Evolutionary conservation across 2,888 invertebrate genomes (phyloP), one percentile per base, ranked within the genome.

Genomic region (Dorcus parallelipipedus): DNA sequence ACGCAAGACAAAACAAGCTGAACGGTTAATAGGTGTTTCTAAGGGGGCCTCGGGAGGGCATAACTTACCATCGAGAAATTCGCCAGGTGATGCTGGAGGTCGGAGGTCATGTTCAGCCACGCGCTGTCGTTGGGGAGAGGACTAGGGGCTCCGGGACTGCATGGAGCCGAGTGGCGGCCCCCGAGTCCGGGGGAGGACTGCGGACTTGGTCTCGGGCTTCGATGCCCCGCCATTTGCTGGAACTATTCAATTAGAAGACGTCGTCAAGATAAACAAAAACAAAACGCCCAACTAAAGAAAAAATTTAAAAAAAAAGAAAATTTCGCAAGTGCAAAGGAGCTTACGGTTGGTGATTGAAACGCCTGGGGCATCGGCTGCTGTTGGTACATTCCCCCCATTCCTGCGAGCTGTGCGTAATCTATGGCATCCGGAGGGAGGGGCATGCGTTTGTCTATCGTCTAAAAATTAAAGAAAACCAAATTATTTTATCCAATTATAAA

Each of bases 81-180:
- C 80, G 95, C 95, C 81, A 97, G 95, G 71, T 94, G 91, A 78
- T 94, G 93, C 77, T 95, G 89, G 72, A 95, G 85, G 64, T 84
- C 85, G 80, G 74, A 85, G 80, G 71, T 73, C 64, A 72, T 74
- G 61, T 89, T 88, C 71, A 75, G 71, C 52, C 90, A 82, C 76
- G 86, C 88, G 74, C 85, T 88, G 75, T 84, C 88, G 62, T 74
- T 76, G 43, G 73, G 69, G 20, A 77, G 65, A 2, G 78, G 77
- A 80, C 73, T 82, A 72, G 67, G 84, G 76, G 69, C 84, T 72
- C 69, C 81, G 3, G 86, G 85, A 70, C 80, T 73, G 80, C 86
- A 80, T 73, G 86, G 79, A 63, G 82, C 76, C 71, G 87, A 79
- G 78, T 87, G 81, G 71, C 86, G 79, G 67, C 88, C 80, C 73